These are phyloP conservation scores for Apostichopus californicus DNA, from an alignment of 35 echinoderm and acorn worm genomes.

Conservation along the genomic window DNA sequence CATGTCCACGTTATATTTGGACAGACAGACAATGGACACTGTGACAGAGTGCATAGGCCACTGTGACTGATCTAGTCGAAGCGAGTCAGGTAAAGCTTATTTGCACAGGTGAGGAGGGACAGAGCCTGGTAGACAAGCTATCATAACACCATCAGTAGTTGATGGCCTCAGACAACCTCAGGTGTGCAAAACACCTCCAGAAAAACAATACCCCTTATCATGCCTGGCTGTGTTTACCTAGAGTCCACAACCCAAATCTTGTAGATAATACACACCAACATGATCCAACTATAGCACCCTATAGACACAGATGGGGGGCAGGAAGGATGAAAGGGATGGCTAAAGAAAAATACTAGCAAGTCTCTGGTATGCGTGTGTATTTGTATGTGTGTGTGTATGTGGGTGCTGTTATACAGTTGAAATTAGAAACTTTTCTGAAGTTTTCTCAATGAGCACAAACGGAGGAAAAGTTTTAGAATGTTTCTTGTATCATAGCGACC, in stretches of 20 bases:
- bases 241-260: not conserved
- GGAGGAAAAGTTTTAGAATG: not conserved
- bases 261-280: not conserved
- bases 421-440: not conserved
- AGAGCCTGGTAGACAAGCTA: conserved; percentile 27
- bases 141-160: conserved; percentile 29
- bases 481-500: not conserved
- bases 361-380: not conserved
- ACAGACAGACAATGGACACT: not conserved
- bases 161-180: conserved; percentile 25
- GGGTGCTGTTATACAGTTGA: not conserved
- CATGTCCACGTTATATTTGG: not conserved
- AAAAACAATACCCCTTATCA: conserved; percentile 31
- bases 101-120: conserved; percentile 42
- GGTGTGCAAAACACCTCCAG: not conserved
- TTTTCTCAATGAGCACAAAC: not conserved
- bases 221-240: not conserved
- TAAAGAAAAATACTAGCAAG: too few relatives aligned
- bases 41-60: not conserved
- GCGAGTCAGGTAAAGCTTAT: conserved; percentile 37
- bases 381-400: too few relatives aligned
- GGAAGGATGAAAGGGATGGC: not conserved
- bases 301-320: not conserved
- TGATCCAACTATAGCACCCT: not conserved
- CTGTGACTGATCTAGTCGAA: not conserved